These are phyloP conservation scores for Zosterops pallidus DNA, from an alignment of 2,113 vertebrate species.

Conservation along the genomic window DNA sequence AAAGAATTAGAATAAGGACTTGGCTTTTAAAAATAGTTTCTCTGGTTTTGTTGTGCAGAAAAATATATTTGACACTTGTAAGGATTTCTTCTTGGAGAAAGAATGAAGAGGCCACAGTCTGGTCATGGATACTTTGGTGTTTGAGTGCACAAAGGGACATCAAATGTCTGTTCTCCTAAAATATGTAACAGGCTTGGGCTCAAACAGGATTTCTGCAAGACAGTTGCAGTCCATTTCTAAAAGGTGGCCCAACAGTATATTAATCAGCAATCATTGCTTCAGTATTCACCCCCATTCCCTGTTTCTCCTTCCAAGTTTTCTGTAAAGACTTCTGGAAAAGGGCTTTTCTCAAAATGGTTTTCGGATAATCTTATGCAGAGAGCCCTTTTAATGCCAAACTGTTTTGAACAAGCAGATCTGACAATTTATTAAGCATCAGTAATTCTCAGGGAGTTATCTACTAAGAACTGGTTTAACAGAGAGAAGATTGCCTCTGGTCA, in stretches of 20 bases:
- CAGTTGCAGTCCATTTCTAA: background rate
- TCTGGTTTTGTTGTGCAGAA: background rate
- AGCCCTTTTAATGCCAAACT: background rate
- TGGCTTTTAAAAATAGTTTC: background rate
- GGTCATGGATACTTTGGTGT: background rate
- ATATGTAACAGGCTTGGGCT: background rate
- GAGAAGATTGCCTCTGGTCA: background rate
- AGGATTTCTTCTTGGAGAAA: background rate
- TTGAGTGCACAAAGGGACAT: background rate
- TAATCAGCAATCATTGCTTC: background rate
- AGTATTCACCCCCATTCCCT: background rate
- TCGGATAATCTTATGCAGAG: background rate
- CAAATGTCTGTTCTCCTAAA: background rate
- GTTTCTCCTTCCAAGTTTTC: background rate
- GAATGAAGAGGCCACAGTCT: background rate
- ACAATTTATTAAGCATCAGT: constrained; percentile 11
- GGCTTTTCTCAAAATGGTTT: background rate
- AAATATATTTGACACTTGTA: background rate
- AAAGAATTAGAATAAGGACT: background rate
- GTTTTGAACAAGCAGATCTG: background rate
- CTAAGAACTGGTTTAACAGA: constrained; percentile 20
- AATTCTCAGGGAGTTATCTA: constrained; percentile 4
- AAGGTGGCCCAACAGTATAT: background rate
- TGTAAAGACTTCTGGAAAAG: background rate
- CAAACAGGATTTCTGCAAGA: background rate